Evolutionary conservation across 2,888 invertebrate genomes (phyloP), one percentile per base, ranked within the genome.

Genomic region (Dynastes hyllus): DNA sequence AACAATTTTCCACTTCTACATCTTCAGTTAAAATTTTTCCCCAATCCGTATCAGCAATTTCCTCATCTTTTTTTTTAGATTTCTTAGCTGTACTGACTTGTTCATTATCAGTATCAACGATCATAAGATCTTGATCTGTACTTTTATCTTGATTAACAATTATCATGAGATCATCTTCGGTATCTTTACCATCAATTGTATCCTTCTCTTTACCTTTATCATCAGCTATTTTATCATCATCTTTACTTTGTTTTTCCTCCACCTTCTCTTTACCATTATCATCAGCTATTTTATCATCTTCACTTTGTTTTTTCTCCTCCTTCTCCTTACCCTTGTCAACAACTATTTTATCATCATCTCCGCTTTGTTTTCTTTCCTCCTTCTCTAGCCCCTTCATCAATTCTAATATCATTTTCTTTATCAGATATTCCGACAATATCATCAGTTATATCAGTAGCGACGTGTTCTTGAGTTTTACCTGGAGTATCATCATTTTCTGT

Each of bases 261-360:
- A 71, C 78, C 50, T 89, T 88, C 66, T 90, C 87, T 53, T 77
- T 69, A 53, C 69, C 58, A 3, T 51, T 58, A 89, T 89, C 81
- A 58, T 77, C 81, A 2, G 9, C n/a, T 9, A 8, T 63, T 63
- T 63, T 63, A 9, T 45, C 50, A 22, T 2, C 8, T 50, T 45
- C 11, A 40, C 22, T 5, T 22, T 58, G 40, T 29, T 22, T 78
- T 32, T 79, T 77, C 61, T 80, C 76, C 37, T 73, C 78, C 45
- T 89, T 88, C 65, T 90, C 87, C 37, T 77, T 69, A 40, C 69
- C 69, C 4, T 51, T 58, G 89, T 89, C 81, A 58, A 71, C 81
- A 13, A 2, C 32, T 9, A 0, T 63, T 63, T 63, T 32, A 22
- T 45, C 67, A 67, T 45, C 50, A 22, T 2, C n/a, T 50, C 16